phyloP scores from a whole-genome alignment of 2,797 vertebrate species.

The Sebastes trivittatus region DNA sequence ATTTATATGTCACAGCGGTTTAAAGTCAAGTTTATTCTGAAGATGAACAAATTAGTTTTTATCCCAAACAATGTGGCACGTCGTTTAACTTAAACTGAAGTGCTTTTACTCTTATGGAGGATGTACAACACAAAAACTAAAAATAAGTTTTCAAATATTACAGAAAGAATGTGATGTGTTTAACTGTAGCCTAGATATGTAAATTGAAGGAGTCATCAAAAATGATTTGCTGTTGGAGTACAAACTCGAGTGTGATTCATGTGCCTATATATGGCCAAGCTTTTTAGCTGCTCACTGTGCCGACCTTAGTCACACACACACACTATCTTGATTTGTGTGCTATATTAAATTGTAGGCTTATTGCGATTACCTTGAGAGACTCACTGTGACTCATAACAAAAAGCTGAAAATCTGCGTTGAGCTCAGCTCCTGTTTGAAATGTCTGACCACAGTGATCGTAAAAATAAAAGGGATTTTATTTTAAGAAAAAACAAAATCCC shows the following conservation, averaged over 20 bases:
- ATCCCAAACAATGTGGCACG: conserved; percentile 13
- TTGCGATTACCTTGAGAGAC: conserved; percentile 3
- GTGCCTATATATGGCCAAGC: not conserved
- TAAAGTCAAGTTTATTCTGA: conserved; percentile 3
- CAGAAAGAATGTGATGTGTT: not conserved
- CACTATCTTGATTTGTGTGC: not conserved
- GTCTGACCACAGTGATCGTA: not conserved
- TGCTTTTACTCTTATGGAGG: not conserved
- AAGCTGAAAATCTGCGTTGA: not conserved
- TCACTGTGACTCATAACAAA: conserved; percentile 1
- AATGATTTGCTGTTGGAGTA: not conserved
- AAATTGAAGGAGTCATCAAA: not conserved
- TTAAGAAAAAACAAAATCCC: not conserved
- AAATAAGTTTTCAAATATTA: not conserved
- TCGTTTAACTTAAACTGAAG: conserved; percentile 2
- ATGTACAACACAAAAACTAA: not conserved
- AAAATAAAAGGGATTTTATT: not conserved
- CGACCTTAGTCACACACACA: not conserved
- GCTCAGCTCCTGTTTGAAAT: conserved; percentile 6
- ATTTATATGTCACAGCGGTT: conserved; percentile 9
- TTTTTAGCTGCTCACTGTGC: not conserved
- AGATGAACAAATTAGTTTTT: conserved; percentile 21
- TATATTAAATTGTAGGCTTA: conserved; percentile 1
- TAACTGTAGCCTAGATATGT: not conserved
- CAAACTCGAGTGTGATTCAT: not conserved